Evolutionary conservation across 2,888 invertebrate genomes (phyloP), one percentile per base, ranked within the genome.

Genomic region (Mythimna ferrago): DNA sequence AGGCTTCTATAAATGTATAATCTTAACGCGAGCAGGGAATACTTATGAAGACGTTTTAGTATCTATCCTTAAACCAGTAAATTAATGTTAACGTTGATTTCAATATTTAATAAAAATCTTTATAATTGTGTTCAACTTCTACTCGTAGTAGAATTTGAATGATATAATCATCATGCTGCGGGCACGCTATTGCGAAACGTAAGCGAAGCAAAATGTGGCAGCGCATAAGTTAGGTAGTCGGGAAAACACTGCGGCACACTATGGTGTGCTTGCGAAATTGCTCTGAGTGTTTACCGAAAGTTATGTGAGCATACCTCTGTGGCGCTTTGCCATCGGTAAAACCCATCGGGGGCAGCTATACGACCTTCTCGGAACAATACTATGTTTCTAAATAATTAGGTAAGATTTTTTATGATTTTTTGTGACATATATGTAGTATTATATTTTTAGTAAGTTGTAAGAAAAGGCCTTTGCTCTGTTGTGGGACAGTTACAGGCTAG

Each of bases 101-200:
- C 4, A 19, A n/a, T 35, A 14, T 26, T 32, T n/a, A n/a, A 58
- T n/a, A 51, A 64, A 64, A 41, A 21, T 21, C 0, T 64, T 9
- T 41, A 32, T 38, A 66, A 62, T 26, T 62, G 21, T 19, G 26
- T 16, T 56, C 14, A 16, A 61, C n/a, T 61, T 60, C 58, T 54
- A 26, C 26, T 26, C 26, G 26, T 26, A 66, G 56, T 74, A 78
- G 77, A 76, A 75, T 81, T 68, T 35, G 67, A 72, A 78, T 72
- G 67, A 73, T 67, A 78, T 83, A 78, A 85, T 85, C 78, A 63
- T 80, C 66, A 85, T 86, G 74, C 82, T 60, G 57, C 48, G 48
- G 61, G 57, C 66, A 71, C 48, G 56, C 61, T 35, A 71, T 85
- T 86, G 64, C 82, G 75, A 78, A 75, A 86, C 57, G 38, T 58